phyloP scores from a whole-genome alignment of 2,797 vertebrate genomes.

The Eremophila alpestris region DNA sequence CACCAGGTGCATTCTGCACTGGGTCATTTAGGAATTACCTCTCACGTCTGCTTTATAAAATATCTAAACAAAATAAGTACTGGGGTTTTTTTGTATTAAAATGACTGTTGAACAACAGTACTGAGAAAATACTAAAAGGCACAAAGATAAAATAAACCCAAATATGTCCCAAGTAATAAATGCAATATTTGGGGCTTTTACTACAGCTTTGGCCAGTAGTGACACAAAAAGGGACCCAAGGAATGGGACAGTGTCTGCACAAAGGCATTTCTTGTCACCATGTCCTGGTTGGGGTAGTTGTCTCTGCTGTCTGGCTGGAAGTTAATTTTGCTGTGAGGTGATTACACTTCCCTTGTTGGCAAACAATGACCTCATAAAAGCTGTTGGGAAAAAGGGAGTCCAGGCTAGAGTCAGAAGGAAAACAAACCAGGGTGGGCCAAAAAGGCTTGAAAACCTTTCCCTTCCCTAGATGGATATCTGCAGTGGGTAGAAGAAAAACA shows the following conservation, averaged over 20 bases:
- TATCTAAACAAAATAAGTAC: not conserved
- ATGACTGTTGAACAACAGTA: accelerated
- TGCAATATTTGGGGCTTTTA: not conserved
- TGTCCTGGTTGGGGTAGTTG: accelerated
- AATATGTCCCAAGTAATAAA: not conserved
- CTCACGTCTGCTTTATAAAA: not conserved
- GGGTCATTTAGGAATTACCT: slow-evolving; percentile 21
- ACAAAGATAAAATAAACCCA: not conserved
- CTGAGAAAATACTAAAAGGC: not conserved
- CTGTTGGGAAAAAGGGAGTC: not conserved
- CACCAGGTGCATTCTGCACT: not conserved
- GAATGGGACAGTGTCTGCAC: accelerated
- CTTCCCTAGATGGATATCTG: not conserved
- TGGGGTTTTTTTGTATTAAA: not conserved
- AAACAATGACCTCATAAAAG: not conserved
- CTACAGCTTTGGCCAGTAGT: not conserved
- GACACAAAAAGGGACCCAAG: not conserved
- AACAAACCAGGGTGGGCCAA: not conserved
- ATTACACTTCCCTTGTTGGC: not conserved
- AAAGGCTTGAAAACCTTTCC: not conserved
- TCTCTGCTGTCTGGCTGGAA: not conserved
- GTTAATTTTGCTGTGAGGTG: not conserved
- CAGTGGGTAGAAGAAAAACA: not conserved
- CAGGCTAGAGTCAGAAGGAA: not conserved
- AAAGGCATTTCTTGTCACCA: not conserved